A percentile compares a stretch with the other conserved stretches of the same genome.
Conservation (phyloP, 2,797 vertebrate genomes). For the Poecile montanus region DNA sequence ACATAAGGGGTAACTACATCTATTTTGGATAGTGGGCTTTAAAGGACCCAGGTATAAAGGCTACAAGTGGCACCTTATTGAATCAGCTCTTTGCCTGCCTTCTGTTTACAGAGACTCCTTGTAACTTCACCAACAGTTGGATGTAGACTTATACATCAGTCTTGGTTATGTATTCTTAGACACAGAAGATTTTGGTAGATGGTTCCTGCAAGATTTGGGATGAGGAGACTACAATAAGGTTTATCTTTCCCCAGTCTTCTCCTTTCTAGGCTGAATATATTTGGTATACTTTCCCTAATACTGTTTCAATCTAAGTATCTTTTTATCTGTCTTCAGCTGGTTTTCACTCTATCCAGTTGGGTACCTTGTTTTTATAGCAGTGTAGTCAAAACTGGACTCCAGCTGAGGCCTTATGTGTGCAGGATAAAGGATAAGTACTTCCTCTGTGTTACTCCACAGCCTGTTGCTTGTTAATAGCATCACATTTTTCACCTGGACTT, state of each 20-base stretch:
- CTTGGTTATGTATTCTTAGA: neutral
- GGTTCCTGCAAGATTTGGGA: neutral
- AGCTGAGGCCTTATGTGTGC: neutral
- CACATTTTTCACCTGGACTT: constrained; percentile 30
- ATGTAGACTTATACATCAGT: neutral
- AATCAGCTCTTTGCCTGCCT: neutral
- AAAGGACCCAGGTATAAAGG: neutral
- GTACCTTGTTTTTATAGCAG: neutral
- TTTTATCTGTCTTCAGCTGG: neutral
- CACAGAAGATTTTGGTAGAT: neutral
- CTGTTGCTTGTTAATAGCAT: constrained; percentile 7
- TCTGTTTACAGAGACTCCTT: neutral
- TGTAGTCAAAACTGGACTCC: neutral
- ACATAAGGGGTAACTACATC: neutral
- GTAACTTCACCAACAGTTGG: neutral
- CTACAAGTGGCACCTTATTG: neutral
- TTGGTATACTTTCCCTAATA: neutral
- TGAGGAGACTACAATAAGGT: neutral
- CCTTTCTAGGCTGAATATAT: neutral
- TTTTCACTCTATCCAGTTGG: neutral
- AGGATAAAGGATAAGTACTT: constrained; percentile 21
- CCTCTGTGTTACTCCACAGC: neutral
- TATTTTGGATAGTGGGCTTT: neutral
- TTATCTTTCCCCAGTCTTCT: neutral
- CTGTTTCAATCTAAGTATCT: neutral